phyloP scores from a whole-genome alignment of 1,140 invertebrate genomes.

The Bicyclus anynana region DNA sequence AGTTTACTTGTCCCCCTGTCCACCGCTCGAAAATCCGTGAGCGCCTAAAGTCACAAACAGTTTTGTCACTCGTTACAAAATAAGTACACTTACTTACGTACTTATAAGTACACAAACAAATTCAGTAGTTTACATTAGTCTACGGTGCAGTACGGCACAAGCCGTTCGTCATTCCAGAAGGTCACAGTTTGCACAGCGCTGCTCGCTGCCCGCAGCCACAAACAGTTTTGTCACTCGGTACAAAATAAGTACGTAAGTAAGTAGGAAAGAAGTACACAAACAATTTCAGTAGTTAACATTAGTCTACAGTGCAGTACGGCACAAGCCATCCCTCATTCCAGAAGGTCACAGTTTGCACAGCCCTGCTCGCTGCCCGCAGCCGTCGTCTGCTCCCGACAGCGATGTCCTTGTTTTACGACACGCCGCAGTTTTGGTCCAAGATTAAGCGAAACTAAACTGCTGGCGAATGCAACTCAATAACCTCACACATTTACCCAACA shows the following conservation, averaged over 20 bases:
- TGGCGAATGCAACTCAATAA: slow-evolving; percentile 39
- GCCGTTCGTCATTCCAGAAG: slow-evolving; percentile 53
- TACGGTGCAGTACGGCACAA: slow-evolving; percentile 33
- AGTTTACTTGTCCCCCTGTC: slow-evolving; percentile 57
- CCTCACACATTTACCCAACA: slow-evolving; percentile 25
- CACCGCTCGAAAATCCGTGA: too few relatives aligned
- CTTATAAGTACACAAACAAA: too few relatives aligned
- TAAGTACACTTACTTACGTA: too few relatives aligned
- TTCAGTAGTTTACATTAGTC: slow-evolving; percentile 22
- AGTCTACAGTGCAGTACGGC: slow-evolving; percentile 36
- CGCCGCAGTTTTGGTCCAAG: slow-evolving; percentile 56
- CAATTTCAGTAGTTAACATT: slow-evolving; percentile 10
- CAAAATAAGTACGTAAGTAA: too few relatives aligned
- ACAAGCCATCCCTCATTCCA: slow-evolving; percentile 48
- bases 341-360: slow-evolving; percentile 62
- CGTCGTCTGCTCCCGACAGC: slow-evolving; percentile 11
- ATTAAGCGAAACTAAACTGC: slow-evolving; percentile 60
- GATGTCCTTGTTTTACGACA: slow-evolving; percentile 49
- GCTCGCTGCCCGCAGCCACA: slow-evolving; percentile 23
- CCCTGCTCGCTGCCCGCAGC: slow-evolving; percentile 33
- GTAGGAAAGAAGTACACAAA: too few relatives aligned
- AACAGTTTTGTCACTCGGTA: too few relatives aligned
- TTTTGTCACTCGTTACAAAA: too few relatives aligned
- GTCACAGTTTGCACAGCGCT: slow-evolving; percentile 60
- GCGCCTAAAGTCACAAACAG: too few relatives aligned